These are phyloP conservation scores for Chouioia cunea DNA, from an alignment of 2,888 invertebrate species.

Conservation along the genomic window DNA sequence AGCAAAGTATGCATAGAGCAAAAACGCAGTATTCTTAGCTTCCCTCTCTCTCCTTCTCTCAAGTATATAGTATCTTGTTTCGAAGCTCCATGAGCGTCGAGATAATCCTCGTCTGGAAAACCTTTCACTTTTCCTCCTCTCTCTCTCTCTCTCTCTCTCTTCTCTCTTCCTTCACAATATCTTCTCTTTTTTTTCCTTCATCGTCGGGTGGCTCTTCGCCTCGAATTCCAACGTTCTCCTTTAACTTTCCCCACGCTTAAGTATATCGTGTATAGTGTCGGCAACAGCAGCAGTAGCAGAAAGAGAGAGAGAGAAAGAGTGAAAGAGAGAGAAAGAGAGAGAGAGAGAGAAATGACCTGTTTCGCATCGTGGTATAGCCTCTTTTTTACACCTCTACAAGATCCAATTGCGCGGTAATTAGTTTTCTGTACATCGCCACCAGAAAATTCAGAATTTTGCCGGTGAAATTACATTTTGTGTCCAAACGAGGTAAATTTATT, in stretches of 20 bases:
- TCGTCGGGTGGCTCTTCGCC: neutral
- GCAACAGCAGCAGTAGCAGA: too few species aligned
- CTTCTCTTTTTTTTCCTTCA: conserved; percentile 27
- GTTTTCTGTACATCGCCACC: too few species aligned
- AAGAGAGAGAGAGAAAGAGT: neutral
- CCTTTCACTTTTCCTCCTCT: conserved; percentile 23
- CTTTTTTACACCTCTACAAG: conserved; percentile 20
- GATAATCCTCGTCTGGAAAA: conserved; percentile 17
- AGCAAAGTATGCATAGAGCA: too few species aligned
- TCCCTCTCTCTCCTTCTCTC: too few species aligned
- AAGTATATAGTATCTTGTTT: too few species aligned
- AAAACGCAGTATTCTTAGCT: too few species aligned
- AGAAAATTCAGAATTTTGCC: too few species aligned
- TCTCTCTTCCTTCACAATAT: conserved; percentile 30
- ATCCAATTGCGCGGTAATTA: too few species aligned
- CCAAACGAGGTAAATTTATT: too few species aligned
- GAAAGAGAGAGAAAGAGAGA: conserved; percentile 4
- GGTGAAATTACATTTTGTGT: too few species aligned
- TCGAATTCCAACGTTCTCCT: conserved; percentile 1
- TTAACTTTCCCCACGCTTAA: conserved; percentile 17
- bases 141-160: conserved; percentile 30
- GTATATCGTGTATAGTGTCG: conserved; percentile 23
- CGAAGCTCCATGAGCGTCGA: neutral
- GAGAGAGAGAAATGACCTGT: conserved; percentile 32
- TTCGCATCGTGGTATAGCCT: conserved; percentile 24